Percentiles rank a stretch among this genome's conserved stretches.
Evolutionary conservation across 2,888 invertebrate species (phyloP).

Genomic region (Dromius quadrimaculatus): DNA sequence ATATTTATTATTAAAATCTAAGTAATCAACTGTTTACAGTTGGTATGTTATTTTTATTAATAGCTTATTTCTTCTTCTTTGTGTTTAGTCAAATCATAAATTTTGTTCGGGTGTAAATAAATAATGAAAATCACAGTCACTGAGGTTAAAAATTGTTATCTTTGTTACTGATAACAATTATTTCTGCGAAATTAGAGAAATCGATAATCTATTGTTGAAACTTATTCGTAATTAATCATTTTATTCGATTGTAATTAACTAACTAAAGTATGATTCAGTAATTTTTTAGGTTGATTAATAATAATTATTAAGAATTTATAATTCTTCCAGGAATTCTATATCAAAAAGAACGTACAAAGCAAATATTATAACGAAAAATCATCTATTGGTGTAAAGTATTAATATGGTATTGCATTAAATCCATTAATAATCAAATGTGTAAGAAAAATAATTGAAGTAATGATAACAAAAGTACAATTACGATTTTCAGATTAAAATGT

Average conservation of each 20-base stretch:
- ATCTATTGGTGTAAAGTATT: too few species aligned
- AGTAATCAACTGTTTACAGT: background rate
- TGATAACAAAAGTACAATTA: too few species aligned
- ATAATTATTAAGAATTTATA: too few species aligned
- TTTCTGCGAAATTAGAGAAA: slow-evolving; percentile 7
- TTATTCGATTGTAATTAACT: too few species aligned
- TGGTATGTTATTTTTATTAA: background rate
- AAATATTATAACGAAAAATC: too few species aligned
- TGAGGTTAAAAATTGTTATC: slow-evolving; percentile 30
- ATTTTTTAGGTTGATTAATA: too few species aligned
- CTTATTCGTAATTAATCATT: background rate
- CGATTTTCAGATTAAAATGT: slow-evolving; percentile 17
- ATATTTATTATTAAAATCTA: background rate
- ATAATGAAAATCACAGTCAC: slow-evolving; percentile 17
- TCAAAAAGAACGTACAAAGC: too few species aligned
- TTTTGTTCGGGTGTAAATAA: slow-evolving; percentile 16
- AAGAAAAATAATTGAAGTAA: too few species aligned
- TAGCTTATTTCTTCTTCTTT: slow-evolving; percentile 15
- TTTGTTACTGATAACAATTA: slow-evolving; percentile 30
- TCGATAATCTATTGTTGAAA: slow-evolving; percentile 11
- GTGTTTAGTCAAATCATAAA: background rate
- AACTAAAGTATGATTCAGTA: too few species aligned
- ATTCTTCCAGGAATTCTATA: too few species aligned
- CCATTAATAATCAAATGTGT: too few species aligned
- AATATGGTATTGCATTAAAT: too few species aligned